These are phyloP conservation scores for Fulmarus glacialis DNA, from an alignment of 2,113 vertebrate species.

Conservation along the genomic window DNA sequence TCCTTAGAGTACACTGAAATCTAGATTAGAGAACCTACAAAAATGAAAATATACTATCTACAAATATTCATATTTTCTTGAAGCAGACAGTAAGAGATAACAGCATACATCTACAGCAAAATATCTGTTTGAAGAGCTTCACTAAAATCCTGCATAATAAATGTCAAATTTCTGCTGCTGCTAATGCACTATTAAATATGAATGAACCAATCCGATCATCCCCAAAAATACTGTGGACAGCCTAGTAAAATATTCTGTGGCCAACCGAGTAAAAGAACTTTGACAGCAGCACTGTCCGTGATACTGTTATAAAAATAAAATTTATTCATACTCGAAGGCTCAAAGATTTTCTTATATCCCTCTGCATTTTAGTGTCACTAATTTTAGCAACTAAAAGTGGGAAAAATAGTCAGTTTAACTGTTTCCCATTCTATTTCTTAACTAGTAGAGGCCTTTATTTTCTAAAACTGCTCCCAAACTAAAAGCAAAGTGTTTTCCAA, in stretches of 20 bases:
- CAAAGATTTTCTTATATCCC: not conserved
- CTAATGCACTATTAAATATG: not conserved
- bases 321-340: not conserved
- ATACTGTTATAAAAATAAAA: not conserved
- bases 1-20: not conserved
- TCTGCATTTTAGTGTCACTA: constrained; percentile 8
- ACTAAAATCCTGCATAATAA: not conserved
- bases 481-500: not conserved
- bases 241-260: not conserved
- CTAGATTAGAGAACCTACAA: not conserved
- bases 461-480: not conserved
- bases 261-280: not conserved
- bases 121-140: not conserved
- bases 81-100: not conserved
- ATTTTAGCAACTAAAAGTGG: not conserved
- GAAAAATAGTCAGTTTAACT: not conserved
- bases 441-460: not conserved
- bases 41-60: not conserved
- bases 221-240: not conserved
- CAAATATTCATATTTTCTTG: not conserved
- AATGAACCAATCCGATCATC: not conserved
- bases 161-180: not conserved
- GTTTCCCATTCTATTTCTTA: not conserved
- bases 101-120: not conserved
- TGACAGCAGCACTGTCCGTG: not conserved